Conservation (phyloP, 2,113 vertebrate species). For the Fulica atra region DNA sequence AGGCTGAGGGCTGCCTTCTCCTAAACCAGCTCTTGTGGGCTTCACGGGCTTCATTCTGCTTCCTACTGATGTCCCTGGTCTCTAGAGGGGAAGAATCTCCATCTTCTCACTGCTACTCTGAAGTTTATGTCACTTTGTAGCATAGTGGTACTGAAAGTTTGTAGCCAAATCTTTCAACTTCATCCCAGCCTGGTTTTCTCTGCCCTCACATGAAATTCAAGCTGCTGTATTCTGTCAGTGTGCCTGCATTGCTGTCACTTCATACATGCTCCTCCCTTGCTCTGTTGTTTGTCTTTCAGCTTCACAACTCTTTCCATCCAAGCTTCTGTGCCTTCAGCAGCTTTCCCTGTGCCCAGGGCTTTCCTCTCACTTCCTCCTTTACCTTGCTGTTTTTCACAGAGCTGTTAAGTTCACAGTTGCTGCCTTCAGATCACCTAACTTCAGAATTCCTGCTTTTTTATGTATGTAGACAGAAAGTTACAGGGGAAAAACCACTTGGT, state of each 20-base stretch:
- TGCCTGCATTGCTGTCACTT: not conserved
- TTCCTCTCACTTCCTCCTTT: not conserved
- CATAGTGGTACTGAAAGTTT: not conserved
- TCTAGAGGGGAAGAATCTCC: not conserved
- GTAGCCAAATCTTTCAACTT: not conserved
- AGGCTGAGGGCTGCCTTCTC: not conserved
- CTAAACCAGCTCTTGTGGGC: rapidly evolving
- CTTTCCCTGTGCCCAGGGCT: not conserved
- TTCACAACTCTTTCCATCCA: not conserved
- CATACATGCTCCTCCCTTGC: not conserved
- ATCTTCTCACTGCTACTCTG: not conserved
- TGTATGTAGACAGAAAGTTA: not conserved
- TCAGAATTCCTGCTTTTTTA: not conserved
- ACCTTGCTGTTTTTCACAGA: not conserved
- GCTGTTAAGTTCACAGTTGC: not conserved
- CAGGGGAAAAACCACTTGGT: not conserved
- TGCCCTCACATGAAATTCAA: not conserved
- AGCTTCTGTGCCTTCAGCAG: not conserved
- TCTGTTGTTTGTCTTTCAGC: not conserved
- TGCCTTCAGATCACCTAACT: not conserved
- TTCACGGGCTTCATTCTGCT: not conserved
- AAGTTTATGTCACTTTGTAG: not conserved
- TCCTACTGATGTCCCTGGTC: not conserved
- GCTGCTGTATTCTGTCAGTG: not conserved
- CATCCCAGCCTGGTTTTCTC: not conserved